Percentiles rank a stretch among this genome's conserved stretches.
phyloP scores from a whole-genome alignment of 2,797 vertebrate species.

The Tragelaphus oryx region DNA sequence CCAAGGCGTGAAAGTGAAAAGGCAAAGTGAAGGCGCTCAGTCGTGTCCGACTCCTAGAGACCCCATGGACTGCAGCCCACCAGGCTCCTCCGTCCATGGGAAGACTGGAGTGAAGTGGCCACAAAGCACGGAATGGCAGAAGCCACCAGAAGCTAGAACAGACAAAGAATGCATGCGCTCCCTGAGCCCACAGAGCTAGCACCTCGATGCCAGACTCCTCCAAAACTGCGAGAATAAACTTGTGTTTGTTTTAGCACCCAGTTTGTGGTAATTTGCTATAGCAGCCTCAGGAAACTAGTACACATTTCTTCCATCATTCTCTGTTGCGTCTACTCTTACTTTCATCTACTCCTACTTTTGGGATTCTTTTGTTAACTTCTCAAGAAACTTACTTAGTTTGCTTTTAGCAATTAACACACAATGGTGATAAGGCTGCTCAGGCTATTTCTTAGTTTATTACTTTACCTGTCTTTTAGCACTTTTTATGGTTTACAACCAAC shows the following conservation, averaged over 20 bases:
- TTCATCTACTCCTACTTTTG: not conserved
- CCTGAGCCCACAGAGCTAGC: not conserved
- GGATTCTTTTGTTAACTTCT: conserved; percentile 15
- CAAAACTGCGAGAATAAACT: not conserved
- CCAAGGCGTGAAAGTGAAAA: no score
- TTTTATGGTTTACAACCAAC: not conserved
- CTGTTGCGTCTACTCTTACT: not conserved
- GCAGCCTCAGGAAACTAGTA: not conserved
- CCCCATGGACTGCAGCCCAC: no score
- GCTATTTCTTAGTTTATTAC: not conserved
- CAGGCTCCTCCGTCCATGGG: no score
- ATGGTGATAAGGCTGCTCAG: not conserved
- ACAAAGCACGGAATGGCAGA: not conserved
- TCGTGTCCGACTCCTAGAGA: no score
- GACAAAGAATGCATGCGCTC: not conserved
- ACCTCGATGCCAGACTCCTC: not conserved
- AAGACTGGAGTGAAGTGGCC: not conserved
- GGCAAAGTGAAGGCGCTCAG: no score
- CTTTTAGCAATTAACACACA: not conserved
- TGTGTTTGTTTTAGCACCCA: not conserved
- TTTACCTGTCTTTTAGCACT: not conserved
- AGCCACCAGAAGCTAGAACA: not conserved
- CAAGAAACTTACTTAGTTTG: conserved; percentile 2
- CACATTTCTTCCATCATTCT: not conserved
- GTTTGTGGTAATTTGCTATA: not conserved